These are phyloP conservation scores for Platypus cylindrus DNA, from an alignment of 2,888 invertebrate genomes.

Conservation along the genomic window DNA sequence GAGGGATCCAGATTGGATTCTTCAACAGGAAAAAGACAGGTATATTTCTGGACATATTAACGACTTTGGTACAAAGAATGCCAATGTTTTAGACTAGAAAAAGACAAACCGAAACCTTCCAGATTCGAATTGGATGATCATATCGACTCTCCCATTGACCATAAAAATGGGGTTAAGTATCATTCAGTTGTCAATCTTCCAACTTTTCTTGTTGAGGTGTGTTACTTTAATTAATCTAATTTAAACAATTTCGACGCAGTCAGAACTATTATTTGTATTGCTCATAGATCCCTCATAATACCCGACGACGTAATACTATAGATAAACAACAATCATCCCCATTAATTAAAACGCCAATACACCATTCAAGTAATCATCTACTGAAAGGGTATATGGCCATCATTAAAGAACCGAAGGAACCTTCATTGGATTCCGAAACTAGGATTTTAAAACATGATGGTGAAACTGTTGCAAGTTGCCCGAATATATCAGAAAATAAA, in stretches of 20 bases:
- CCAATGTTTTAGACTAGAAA: too few species aligned
- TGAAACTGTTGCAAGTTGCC: constrained; percentile 76
- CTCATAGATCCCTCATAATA: too few species aligned
- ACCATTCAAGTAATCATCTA: constrained; percentile 25
- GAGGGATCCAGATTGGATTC: constrained; percentile 80
- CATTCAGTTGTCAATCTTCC: constrained; percentile 63
- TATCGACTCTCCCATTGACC: constrained; percentile 9
- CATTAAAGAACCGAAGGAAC: constrained; percentile 52
- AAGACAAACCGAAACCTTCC: neutral
- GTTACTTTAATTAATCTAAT: too few species aligned
- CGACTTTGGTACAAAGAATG: neutral
- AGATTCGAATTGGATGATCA: constrained; percentile 7
- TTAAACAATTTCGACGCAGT: too few species aligned
- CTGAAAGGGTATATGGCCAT: constrained; percentile 57
- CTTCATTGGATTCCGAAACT: constrained; percentile 73
- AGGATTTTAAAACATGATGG: constrained; percentile 70
- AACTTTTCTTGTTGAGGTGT: too few species aligned
- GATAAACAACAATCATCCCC: too few species aligned
- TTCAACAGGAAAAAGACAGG: constrained; percentile 42
- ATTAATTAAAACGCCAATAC: too few species aligned
- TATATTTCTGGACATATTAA: constrained; percentile 14
- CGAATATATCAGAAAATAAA: constrained; percentile 31
- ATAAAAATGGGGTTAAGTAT: constrained; percentile 40
- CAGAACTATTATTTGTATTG: too few species aligned
- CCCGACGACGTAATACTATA: too few species aligned